Percentiles rank a stretch among this genome's conserved stretches.
Conservation (phyloP, 2,797 vertebrate genomes). For the Microctenopoma steveboyesi region DNA sequence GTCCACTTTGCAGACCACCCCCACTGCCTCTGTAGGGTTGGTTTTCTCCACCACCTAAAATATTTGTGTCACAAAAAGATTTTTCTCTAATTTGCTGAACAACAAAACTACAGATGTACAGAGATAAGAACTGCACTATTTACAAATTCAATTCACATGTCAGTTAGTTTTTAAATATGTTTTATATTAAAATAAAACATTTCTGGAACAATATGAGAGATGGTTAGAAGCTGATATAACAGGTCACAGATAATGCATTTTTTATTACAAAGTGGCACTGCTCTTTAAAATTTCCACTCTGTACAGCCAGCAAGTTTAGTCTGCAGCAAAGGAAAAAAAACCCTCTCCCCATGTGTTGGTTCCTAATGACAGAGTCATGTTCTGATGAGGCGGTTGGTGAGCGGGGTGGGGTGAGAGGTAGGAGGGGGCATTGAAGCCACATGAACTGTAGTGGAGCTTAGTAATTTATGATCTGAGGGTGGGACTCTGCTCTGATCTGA, state of each 20-base stretch:
- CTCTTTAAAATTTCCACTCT: conserved; percentile 20
- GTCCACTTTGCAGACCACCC: conserved; percentile 94
- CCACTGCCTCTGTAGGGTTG: conserved; percentile 95
- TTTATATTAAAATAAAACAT: too few species aligned
- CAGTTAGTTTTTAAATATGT: too few species aligned
- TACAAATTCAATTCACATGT: too few species aligned
- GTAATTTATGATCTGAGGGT: conserved; percentile 76
- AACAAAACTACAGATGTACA: background rate
- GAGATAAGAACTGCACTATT: background rate
- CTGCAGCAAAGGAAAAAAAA: conserved; percentile 48
- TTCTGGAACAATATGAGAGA: too few species aligned
- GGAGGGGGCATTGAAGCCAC: conserved; percentile 67
- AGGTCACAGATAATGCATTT: background rate
- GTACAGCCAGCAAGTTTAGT: conserved; percentile 37
- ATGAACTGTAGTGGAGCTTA: conserved; percentile 66
- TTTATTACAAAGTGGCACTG: background rate
- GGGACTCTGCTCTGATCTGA: conserved; percentile 67
- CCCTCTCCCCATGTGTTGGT: conserved; percentile 68
- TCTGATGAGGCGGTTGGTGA: conserved; percentile 74
- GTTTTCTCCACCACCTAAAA: conserved; percentile 97
- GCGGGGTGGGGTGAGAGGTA: conserved; percentile 48
- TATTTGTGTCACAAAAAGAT: background rate
- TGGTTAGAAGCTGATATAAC: too few species aligned
- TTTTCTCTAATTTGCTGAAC: background rate
- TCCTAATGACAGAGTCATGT: conserved; percentile 79